These are phyloP conservation scores for Cheirogaleus major DNA, from an alignment of 2,797 vertebrate genomes.

Conservation along the genomic window DNA sequence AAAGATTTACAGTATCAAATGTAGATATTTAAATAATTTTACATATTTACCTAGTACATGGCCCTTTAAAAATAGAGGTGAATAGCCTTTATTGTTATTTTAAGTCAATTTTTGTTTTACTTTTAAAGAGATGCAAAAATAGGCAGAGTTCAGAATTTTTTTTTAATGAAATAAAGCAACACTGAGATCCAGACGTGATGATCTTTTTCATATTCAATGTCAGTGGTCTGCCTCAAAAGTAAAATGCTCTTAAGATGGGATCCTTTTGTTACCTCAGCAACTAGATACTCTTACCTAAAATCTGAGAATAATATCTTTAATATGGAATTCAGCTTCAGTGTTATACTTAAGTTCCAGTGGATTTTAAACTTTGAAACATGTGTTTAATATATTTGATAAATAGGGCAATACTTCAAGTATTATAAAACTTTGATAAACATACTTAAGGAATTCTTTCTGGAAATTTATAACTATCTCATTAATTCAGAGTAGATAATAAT, in stretches of 20 bases:
- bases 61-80: not conserved
- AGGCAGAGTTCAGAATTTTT: not conserved
- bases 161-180: not conserved
- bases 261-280: not conserved
- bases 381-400: not conserved
- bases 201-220: not conserved
- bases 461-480: not conserved
- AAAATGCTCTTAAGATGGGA: not conserved
- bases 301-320: not conserved
- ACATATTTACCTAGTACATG: not conserved
- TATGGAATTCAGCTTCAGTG: not conserved
- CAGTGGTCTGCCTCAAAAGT: not conserved
- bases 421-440: not conserved
- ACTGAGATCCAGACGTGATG: not conserved
- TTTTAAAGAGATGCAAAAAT: conserved; percentile 17
- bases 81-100: not conserved
- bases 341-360: not conserved
- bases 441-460: not conserved
- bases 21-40: conserved; percentile 50
- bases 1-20: conserved; percentile 53
- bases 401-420: not conserved
- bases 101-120: not conserved
- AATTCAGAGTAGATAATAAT: not conserved
- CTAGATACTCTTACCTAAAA: not conserved
- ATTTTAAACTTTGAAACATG: not conserved